Percentiles rank a stretch among this genome's conserved stretches.
Conservation (phyloP, 2,888 invertebrate genomes). For the Tetheella fluctuosa region DNA sequence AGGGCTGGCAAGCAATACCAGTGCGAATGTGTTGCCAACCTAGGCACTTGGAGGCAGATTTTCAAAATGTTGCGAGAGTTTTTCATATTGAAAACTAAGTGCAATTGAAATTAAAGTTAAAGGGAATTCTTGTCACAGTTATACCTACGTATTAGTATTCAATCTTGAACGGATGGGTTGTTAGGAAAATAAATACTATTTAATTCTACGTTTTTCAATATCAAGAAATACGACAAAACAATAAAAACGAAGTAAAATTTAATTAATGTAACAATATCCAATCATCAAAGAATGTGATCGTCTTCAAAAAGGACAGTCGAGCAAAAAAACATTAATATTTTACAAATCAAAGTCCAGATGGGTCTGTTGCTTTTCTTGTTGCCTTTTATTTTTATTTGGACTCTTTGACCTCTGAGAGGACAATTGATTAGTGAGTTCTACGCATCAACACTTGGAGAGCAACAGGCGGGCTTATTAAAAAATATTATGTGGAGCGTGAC, state of each 20-base stretch:
- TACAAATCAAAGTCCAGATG: conserved; percentile 43
- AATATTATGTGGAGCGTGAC: conserved; percentile 19
- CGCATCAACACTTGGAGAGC: conserved; percentile 42
- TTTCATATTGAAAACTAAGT: no score
- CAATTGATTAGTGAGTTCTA: conserved; percentile 61
- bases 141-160: no score
- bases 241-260: conserved; percentile 20
- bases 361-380: conserved; percentile 38
- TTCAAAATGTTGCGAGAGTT: no score
- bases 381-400: conserved; percentile 43
- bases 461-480: conserved; percentile 52
- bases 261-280: conserved; percentile 26
- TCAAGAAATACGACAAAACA: conserved; percentile 17
- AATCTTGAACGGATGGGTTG: no score
- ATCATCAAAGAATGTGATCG: conserved; percentile 29
- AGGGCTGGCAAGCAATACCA: no score
- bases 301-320: conserved; percentile 35
- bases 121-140: no score
- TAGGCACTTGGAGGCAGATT: no score
- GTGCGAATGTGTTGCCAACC: no score
- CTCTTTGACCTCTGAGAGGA: conserved; percentile 54
- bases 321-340: conserved; percentile 44
- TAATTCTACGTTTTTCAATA: conserved; percentile 5
- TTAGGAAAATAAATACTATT: background rate
- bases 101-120: no score